Conservation (phyloP, 2,797 vertebrate species). For the Bufotes viridis region DNA sequence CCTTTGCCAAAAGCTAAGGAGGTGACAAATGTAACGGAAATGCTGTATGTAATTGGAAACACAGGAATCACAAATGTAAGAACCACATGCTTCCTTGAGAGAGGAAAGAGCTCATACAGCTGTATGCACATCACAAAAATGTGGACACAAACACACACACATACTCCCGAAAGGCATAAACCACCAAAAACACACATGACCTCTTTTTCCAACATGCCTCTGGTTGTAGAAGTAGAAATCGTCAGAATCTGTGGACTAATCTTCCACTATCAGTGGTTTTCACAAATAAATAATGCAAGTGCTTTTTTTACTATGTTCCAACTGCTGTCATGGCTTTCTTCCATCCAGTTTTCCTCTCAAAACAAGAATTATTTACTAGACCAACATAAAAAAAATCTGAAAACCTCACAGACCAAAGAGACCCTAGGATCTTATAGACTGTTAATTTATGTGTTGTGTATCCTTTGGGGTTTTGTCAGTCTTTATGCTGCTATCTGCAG, state of each 20-base stretch:
- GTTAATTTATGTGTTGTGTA: not conserved
- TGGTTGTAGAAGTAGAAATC: too few species aligned
- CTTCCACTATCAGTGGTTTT: not conserved
- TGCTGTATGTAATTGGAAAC: conserved; percentile 31
- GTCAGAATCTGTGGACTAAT: too few species aligned
- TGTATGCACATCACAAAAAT: not conserved
- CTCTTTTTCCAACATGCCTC: too few species aligned
- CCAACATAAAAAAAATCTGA: not conserved
- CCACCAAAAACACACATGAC: not conserved
- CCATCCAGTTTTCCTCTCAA: not conserved
- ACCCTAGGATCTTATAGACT: not conserved
- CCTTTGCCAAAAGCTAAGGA: conserved; percentile 71
- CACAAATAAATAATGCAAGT: not conserved
- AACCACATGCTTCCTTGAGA: conserved; percentile 25
- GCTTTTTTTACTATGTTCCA: too few species aligned
- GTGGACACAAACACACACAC: not conserved
- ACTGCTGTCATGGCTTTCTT: not conserved
- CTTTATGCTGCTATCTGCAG: not conserved
- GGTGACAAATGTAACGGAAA: conserved; percentile 69
- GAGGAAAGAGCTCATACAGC: not conserved
- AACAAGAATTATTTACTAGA: not conserved
- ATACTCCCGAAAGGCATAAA: not conserved
- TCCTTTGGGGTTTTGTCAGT: not conserved
- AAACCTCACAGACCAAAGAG: not conserved
- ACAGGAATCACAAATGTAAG: conserved; percentile 26